phyloP scores from a whole-genome alignment of 2,888 invertebrate genomes.

The Lepidochitona cinerea region DNA sequence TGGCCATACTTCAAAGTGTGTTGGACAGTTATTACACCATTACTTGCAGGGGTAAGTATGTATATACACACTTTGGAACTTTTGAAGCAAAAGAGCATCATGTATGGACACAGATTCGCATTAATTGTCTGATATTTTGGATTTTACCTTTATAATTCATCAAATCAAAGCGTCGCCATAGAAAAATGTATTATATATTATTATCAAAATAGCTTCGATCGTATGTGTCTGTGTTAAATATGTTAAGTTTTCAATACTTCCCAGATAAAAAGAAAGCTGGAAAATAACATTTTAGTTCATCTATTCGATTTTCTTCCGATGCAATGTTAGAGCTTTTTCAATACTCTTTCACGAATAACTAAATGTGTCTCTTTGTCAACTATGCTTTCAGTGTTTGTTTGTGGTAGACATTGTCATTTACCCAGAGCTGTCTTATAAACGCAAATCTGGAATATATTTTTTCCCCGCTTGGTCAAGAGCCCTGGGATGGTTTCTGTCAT shows the following conservation, averaged over 20 bases:
- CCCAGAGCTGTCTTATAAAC: not conserved
- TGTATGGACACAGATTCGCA: too few relatives aligned
- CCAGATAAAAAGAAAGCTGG: too few relatives aligned
- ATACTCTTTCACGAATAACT: not conserved
- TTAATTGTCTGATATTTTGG: not conserved
- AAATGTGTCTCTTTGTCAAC: not conserved
- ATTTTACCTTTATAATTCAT: not conserved
- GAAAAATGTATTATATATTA: not conserved
- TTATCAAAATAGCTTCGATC: not conserved
- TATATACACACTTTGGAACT: too few relatives aligned
- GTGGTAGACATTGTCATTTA: not conserved
- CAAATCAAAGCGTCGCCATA: not conserved
- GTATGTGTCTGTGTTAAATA: not conserved
- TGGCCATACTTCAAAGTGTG: not conserved
- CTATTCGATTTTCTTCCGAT: too few relatives aligned
- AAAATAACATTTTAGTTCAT: too few relatives aligned
- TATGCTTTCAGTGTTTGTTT: not conserved
- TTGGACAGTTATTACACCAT: not conserved
- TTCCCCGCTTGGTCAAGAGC: not conserved
- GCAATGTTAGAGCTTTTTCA: not conserved
- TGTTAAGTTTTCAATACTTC: too few relatives aligned
- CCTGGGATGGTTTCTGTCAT: not conserved
- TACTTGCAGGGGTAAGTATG: not conserved
- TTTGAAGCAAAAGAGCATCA: too few relatives aligned
- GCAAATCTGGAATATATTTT: not conserved